phyloP scores from a whole-genome alignment of 2,888 invertebrate genomes.

The Taenaris catops region DNA sequence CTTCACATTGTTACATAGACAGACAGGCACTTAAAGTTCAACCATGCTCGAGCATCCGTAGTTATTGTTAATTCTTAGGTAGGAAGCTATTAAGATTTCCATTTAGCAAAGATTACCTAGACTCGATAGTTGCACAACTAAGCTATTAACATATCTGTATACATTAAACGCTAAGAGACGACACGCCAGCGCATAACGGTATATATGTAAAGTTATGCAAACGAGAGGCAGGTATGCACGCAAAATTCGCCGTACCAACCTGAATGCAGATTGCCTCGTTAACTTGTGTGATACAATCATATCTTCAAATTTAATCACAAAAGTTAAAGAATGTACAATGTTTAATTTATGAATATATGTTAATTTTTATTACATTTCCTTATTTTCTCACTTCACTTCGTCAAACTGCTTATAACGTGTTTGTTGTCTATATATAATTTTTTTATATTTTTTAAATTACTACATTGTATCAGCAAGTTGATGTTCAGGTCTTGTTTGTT shows the following conservation, averaged over 20 bases:
- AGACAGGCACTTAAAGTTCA: no score
- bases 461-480: no score
- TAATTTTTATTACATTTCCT: no score
- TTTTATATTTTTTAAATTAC: no score
- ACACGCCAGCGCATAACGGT: conserved; percentile 48
- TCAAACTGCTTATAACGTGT: no score
- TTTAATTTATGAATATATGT: no score
- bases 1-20: no score
- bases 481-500: no score
- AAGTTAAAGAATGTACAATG: no score
- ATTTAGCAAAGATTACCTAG: conserved; percentile 17
- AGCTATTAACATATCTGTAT: conserved; percentile 22
- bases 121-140: conserved; percentile 23
- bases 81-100: conserved; percentile 17
- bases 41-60: not conserved
- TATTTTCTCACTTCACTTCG: no score
- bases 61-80: conserved; percentile 7
- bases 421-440: no score
- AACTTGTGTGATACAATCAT: conserved; percentile 31
- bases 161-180: conserved; percentile 38
- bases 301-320: conserved; percentile 24
- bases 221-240: conserved; percentile 44
- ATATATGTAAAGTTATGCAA: conserved; percentile 70
- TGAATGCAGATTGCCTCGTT: conserved; percentile 56
- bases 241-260: conserved; percentile 44